A percentile compares a stretch with the other conserved stretches of the same genome.
phyloP scores from a whole-genome alignment of 1,140 invertebrate species.

The Portunus trituberculatus region DNA sequence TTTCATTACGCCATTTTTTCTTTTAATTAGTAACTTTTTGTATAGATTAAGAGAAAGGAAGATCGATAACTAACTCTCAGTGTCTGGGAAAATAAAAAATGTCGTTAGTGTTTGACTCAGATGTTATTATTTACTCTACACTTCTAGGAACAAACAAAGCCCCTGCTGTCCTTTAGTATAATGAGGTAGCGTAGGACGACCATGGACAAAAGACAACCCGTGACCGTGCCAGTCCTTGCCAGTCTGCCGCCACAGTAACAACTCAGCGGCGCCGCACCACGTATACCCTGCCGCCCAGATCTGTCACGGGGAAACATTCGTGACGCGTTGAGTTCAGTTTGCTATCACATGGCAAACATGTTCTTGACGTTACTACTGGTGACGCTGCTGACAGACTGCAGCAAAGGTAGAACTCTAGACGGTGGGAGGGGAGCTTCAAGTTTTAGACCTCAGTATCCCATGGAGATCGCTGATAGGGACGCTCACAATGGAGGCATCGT shows the following conservation, averaged over 20 bases:
- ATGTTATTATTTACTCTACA: not conserved
- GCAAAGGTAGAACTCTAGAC: conserved; percentile 47
- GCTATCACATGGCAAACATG: not conserved
- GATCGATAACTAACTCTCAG: not conserved
- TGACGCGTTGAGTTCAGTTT: not conserved
- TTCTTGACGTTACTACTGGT: not conserved
- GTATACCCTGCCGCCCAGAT: not conserved
- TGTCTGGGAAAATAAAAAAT: no score
- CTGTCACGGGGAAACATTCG: not conserved
- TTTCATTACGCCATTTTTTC: not conserved
- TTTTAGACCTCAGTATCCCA: conserved; percentile 26
- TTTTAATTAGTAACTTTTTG: not conserved
- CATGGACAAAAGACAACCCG: not conserved
- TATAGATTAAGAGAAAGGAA: not conserved
- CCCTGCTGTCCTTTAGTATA: not conserved
- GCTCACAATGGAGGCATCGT: not conserved
- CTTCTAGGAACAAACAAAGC: not conserved
- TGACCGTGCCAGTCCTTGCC: not conserved
- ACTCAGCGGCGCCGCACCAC: not conserved
- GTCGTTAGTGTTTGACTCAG: not conserved
- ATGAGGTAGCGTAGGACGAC: not conserved
- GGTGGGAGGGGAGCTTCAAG: conserved; percentile 49
- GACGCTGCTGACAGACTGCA: not conserved
- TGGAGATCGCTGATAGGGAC: not conserved
- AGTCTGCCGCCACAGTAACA: not conserved